These are phyloP conservation scores for Phrixothrix hirtus DNA, from an alignment of 2,888 invertebrate species.

Conservation along the genomic window DNA sequence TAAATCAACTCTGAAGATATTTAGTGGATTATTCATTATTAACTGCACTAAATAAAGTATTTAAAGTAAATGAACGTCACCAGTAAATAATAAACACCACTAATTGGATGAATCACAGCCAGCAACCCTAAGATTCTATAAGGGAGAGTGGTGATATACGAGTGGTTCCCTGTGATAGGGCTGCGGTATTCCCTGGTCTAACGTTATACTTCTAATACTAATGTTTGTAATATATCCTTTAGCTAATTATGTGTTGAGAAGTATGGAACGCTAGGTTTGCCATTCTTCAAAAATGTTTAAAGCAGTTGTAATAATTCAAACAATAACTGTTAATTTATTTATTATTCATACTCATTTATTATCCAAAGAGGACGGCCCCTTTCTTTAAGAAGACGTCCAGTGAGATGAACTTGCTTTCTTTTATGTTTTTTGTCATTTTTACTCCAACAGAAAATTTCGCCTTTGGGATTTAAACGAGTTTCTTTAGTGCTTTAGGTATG, in stretches of 20 bases:
- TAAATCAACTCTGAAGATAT: too few species aligned
- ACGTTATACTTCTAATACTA: constrained; percentile 22
- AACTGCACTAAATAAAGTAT: not conserved
- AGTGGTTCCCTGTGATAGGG: constrained; percentile 18
- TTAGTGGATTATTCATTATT: too few species aligned
- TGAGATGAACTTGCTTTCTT: too few species aligned
- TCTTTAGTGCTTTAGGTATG: not conserved
- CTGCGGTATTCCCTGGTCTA: constrained; percentile 14
- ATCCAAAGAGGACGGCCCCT: not conserved
- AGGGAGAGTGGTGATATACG: constrained; percentile 21
- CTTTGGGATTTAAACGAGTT: not conserved
- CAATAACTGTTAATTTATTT: too few species aligned
- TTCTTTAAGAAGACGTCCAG: too few species aligned
- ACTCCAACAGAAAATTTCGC: not conserved
- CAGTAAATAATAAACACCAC: constrained; percentile 9
- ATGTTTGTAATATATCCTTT: constrained; percentile 21
- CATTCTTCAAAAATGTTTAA: too few species aligned
- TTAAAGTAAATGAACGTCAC: not conserved
- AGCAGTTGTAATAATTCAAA: too few species aligned
- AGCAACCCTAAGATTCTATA: constrained; percentile 16
- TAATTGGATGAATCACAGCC: constrained; percentile 20
- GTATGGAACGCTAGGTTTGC: too few species aligned
- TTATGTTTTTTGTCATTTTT: not conserved
- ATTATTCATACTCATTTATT: not conserved
- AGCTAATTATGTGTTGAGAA: too few species aligned